A percentile compares a stretch with the other conserved stretches of the same genome.
These are phyloP conservation scores for Etia nguti DNA, from an alignment of 2,113 vertebrate species.

Conservation along the genomic window DNA sequence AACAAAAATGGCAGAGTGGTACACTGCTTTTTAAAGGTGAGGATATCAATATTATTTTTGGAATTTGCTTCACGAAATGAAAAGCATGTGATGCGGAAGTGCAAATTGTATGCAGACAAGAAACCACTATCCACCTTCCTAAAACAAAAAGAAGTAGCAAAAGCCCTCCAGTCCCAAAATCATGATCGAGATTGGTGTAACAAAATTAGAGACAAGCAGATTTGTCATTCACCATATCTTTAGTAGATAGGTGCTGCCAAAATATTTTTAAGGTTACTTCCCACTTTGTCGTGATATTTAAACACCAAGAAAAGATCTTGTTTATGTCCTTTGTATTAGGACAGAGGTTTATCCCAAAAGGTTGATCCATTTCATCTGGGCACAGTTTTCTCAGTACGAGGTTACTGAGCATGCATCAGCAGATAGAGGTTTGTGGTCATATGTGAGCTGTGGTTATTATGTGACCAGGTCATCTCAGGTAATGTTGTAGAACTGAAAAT, in stretches of 20 bases:
- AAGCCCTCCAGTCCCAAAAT: background rate
- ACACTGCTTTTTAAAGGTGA: fast-evolving
- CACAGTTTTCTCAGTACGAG: background rate
- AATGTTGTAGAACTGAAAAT: background rate
- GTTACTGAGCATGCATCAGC: background rate
- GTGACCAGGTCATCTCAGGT: background rate
- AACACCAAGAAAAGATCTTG: background rate
- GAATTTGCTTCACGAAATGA: background rate
- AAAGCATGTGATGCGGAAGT: background rate
- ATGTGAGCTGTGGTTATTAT: background rate
- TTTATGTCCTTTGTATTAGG: background rate
- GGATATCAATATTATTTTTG: background rate
- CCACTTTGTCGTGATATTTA: background rate
- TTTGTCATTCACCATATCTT: background rate
- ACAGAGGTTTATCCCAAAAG: background rate
- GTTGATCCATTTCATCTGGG: background rate
- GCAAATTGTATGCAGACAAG: background rate
- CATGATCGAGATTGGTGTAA: background rate
- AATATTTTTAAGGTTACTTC: background rate
- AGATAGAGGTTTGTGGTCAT: fast-evolving
- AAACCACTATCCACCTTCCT: background rate
- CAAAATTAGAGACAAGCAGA: background rate
- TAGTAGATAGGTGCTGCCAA: background rate
- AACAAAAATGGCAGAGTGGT: background rate
- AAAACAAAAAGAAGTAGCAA: background rate